Evolutionary conservation across 2,797 vertebrate genomes (phyloP).

Genomic region (Brotogeris chrysoptera): DNA sequence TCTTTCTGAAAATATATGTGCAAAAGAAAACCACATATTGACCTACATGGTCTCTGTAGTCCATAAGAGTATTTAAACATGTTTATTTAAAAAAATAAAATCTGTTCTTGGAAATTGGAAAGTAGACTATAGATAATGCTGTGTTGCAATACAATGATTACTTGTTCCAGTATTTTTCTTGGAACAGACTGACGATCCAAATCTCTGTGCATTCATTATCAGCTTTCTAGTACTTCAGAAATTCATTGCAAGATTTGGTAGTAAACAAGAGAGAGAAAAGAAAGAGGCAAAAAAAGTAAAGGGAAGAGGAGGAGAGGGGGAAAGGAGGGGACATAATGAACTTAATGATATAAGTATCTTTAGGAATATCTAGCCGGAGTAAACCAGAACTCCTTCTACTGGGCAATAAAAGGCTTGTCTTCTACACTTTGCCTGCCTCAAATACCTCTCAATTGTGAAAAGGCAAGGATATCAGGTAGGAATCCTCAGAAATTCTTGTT

Average conservation of each 20-base stretch:
- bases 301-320: not conserved
- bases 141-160: not conserved
- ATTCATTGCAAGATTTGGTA: not conserved
- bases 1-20: not conserved
- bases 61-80: not conserved
- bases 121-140: not conserved
- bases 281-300: not conserved
- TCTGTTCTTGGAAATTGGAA: not conserved
- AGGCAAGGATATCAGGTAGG: not conserved
- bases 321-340: not conserved
- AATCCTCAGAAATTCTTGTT: not conserved
- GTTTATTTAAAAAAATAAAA: not conserved
- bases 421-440: not conserved
- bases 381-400: not conserved
- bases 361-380: not conserved
- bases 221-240: not conserved
- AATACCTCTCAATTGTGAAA: not conserved
- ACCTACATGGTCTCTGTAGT: not conserved
- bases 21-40: not conserved
- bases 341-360: not conserved
- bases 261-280: not conserved
- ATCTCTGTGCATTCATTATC: not conserved
- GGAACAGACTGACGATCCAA: not conserved
- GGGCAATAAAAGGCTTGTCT: not conserved
- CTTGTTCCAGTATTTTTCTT: slow-evolving; percentile 20